Percentiles rank a stretch among this genome's conserved stretches.
Evolutionary conservation across 2,888 invertebrate species (phyloP).

Genomic region (Smittia sp.): DNA sequence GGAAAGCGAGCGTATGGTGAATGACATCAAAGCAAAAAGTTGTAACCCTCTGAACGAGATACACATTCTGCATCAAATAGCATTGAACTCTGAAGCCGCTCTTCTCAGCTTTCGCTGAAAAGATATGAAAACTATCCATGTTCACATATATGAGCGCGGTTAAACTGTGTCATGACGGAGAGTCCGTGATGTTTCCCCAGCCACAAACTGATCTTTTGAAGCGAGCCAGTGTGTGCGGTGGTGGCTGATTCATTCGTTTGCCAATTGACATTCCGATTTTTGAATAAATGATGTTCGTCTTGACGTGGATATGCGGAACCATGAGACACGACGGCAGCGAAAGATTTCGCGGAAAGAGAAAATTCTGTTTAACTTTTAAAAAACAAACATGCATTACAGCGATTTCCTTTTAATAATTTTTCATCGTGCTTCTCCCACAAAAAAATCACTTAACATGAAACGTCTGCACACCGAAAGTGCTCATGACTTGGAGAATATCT

Average conservation of each 20-base stretch:
- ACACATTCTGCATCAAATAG: background rate
- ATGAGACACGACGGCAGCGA: background rate
- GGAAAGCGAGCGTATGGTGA: constrained; percentile 14
- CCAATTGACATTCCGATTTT: background rate
- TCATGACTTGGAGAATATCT: background rate
- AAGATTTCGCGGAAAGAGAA: background rate
- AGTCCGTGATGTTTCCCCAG: too few relatives aligned
- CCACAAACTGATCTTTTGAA: too few relatives aligned
- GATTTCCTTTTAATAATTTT: background rate
- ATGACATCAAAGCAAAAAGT: constrained; percentile 28
- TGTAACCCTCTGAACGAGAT: background rate
- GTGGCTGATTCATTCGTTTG: background rate
- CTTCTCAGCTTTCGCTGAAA: constrained; percentile 3
- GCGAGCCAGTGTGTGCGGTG: too few relatives aligned
- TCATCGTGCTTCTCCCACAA: background rate
- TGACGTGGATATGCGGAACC: background rate
- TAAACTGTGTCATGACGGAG: too few relatives aligned
- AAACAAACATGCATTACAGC: background rate
- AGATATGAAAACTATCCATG: background rate
- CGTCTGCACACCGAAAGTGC: background rate
- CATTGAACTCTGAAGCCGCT: constrained; percentile 10
- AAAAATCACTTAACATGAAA: background rate
- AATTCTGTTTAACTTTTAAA: background rate
- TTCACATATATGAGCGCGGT: too few relatives aligned
- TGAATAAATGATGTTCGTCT: background rate